Conservation (phyloP, 2,113 vertebrate species). For the Anarrhichthys ocellatus region DNA sequence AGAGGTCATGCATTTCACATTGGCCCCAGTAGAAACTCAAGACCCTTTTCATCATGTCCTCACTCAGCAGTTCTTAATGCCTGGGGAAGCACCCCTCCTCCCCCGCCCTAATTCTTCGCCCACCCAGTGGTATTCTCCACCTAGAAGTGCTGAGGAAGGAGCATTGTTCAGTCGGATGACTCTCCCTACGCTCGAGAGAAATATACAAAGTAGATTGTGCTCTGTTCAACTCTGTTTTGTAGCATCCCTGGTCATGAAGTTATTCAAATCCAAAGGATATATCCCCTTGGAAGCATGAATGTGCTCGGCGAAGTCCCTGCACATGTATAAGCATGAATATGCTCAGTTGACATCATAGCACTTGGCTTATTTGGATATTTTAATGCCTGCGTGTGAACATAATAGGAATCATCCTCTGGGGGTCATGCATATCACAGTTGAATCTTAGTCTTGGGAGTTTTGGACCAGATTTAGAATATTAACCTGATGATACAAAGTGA, state of each 20-base stretch:
- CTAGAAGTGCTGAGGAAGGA: constrained; percentile 21
- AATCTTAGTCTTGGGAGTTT: too few relatives aligned
- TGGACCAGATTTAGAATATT: too few relatives aligned
- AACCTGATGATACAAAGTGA: too few relatives aligned
- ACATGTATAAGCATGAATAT: background rate
- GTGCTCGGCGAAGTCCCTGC: background rate
- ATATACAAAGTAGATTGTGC: background rate
- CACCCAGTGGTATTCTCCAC: constrained; percentile 40
- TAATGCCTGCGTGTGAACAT: too few relatives aligned
- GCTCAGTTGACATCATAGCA: background rate
- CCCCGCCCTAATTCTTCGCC: constrained; percentile 35
- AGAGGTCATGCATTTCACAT: constrained; percentile 52
- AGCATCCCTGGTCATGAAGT: background rate
- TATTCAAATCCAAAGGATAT: background rate
- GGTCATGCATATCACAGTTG: too few relatives aligned
- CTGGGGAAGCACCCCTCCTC: constrained; percentile 55
- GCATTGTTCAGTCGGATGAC: constrained; percentile 44
- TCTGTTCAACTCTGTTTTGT: background rate
- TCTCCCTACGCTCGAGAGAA: background rate
- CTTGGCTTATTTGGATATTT: background rate
- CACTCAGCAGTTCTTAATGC: constrained; percentile 65
- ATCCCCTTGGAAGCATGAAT: background rate
- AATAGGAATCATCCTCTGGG: too few relatives aligned
- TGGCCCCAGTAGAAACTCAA: constrained; percentile 43
- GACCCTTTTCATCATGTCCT: constrained; percentile 53